phyloP scores from a whole-genome alignment of 2,113 vertebrate species.

The Rhegmatorhina hoffmannsi region DNA sequence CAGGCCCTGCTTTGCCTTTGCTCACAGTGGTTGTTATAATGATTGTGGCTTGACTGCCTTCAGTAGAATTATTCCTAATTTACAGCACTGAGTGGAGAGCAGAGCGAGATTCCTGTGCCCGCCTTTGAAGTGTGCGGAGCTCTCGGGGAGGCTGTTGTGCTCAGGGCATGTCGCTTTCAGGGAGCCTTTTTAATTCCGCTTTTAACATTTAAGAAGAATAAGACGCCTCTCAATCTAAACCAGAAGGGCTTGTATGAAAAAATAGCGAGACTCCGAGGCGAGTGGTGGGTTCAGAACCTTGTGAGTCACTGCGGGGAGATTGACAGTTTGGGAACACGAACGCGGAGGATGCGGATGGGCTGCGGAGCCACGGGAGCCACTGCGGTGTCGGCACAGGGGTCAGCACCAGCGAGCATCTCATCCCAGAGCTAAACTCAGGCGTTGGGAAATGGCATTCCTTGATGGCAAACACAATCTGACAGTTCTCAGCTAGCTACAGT shows the following conservation, averaged over 20 bases:
- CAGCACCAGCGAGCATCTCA: slow-evolving; percentile 60
- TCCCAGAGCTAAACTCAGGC: slow-evolving; percentile 63
- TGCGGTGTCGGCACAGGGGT: slow-evolving; percentile 60
- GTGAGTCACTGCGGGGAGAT: slow-evolving; percentile 63
- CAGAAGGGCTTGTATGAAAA: slow-evolving; percentile 58
- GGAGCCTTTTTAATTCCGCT: slow-evolving; percentile 32
- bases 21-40: background rate
- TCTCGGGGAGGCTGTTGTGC: slow-evolving; percentile 48
- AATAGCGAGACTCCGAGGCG: slow-evolving; percentile 48
- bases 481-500: slow-evolving; percentile 59
- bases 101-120: slow-evolving; percentile 29
- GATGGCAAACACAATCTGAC: slow-evolving; percentile 71
- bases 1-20: background rate
- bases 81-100: slow-evolving; percentile 23
- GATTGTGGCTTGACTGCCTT: slow-evolving; percentile 36
- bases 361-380: slow-evolving; percentile 59
- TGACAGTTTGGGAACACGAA: slow-evolving; percentile 67
- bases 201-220: slow-evolving; percentile 51
- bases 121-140: slow-evolving; percentile 28
- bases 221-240: slow-evolving; percentile 53
- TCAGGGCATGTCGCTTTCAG: slow-evolving; percentile 49
- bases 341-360: slow-evolving; percentile 58
- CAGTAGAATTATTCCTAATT: slow-evolving; percentile 18
- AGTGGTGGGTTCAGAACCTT: slow-evolving; percentile 67
- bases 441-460: slow-evolving; percentile 69